These are phyloP conservation scores for rat (Rattus norvegicus) DNA, from an alignment of 2,113 vertebrate species.

Conservation along the genomic window DNA sequence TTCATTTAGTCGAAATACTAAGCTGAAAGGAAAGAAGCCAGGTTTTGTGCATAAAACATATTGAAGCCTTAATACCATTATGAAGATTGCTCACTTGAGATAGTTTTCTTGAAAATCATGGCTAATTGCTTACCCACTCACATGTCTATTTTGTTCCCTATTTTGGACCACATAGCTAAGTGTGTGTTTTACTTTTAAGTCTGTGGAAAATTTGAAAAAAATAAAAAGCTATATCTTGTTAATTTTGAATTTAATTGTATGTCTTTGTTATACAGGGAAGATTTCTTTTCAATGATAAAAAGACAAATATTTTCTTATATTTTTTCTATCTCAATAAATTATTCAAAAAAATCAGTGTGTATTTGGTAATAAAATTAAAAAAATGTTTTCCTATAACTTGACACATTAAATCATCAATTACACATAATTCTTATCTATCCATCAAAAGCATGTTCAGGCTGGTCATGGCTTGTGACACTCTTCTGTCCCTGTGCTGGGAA, in stretches of 20 bases:
- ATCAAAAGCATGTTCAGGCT: neutral
- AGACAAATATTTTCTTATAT: neutral
- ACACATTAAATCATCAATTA: neutral
- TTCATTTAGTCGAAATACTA: slow-evolving; percentile 12
- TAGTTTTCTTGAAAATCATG: slow-evolving; percentile 36
- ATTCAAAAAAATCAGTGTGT: neutral
- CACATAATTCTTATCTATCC: neutral
- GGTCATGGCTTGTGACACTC: neutral
- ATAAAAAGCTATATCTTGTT: neutral
- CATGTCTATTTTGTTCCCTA: neutral
- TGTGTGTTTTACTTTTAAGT: slow-evolving; percentile 10
- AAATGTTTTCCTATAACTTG: slow-evolving; percentile 7
- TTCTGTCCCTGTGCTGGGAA: too few species aligned
- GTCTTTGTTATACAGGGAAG: neutral
- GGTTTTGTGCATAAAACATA: slow-evolving; percentile 28
- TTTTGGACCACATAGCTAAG: neutral
- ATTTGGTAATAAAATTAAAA: neutral
- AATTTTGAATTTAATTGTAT: slow-evolving; percentile 20
- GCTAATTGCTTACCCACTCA: slow-evolving; percentile 1
- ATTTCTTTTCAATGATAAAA: slow-evolving; percentile 24
- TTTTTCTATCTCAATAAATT: neutral
- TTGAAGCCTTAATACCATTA: slow-evolving; percentile 48
- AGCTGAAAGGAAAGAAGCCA: slow-evolving; percentile 61
- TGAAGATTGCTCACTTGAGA: neutral
- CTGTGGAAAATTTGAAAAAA: slow-evolving; percentile 61